Conservation (phyloP, 2,113 vertebrate genomes). For the Chlamydotis undulata region DNA sequence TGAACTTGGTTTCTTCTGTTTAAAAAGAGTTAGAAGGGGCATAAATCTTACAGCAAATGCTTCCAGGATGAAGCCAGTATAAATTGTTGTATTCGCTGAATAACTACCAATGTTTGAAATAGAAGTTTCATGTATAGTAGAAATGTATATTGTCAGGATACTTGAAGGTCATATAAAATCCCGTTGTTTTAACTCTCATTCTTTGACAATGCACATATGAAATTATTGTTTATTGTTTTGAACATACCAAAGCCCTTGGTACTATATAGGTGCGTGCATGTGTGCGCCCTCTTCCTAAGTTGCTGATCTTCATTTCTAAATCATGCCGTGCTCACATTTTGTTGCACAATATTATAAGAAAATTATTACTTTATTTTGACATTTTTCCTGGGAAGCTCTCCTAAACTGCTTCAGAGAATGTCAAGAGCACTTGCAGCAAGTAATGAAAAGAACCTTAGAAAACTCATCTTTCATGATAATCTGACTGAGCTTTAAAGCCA, state of each 20-base stretch:
- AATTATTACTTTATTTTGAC: constrained; percentile 45
- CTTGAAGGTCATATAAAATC: background rate
- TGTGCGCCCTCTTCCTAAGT: accelerated
- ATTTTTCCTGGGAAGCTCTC: constrained; percentile 27
- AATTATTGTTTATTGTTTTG: constrained; percentile 6
- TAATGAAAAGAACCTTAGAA: constrained; percentile 45
- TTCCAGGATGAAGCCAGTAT: background rate
- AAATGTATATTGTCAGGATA: background rate
- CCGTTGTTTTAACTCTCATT: background rate
- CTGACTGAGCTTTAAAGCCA: background rate
- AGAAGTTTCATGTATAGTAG: background rate
- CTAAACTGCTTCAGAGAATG: constrained; percentile 38
- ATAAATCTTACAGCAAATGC: background rate
- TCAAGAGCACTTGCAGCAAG: constrained; percentile 44
- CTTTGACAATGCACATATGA: background rate
- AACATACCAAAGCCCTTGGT: background rate
- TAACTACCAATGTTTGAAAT: background rate
- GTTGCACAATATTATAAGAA: constrained; percentile 5
- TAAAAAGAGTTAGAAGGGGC: background rate
- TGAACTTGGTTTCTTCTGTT: background rate
- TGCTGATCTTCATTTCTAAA: background rate
- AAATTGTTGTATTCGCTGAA: background rate
- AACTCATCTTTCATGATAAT: constrained; percentile 35
- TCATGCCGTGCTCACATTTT: background rate
- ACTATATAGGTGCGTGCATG: background rate